These are phyloP conservation scores for Pao palembangensis DNA, from an alignment of 2,113 vertebrate species.

Conservation along the genomic window DNA sequence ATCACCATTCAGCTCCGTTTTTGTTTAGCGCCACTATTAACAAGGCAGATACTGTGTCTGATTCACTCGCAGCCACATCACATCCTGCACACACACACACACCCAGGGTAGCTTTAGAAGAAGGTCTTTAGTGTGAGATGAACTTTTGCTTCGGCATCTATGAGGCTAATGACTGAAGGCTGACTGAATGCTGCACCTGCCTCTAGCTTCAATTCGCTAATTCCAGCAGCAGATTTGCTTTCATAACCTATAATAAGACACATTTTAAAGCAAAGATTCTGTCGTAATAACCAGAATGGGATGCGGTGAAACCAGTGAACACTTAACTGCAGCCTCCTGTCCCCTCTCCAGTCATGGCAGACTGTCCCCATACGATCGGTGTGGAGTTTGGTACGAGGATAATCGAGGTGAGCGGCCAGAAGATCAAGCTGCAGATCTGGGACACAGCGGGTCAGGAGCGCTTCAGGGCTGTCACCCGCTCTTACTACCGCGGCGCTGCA, in stretches of 20 bases:
- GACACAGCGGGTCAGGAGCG: conserved; percentile 98
- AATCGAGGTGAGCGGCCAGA: conserved; percentile 99
- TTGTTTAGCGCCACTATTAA: conserved; percentile 55
- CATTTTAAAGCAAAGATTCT: not conserved
- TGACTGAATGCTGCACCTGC: conserved; percentile 42
- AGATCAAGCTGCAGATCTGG: conserved; percentile 99
- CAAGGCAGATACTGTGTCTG: conserved; percentile 59
- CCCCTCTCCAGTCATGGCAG: conserved; percentile 88
- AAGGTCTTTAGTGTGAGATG: conserved; percentile 4
- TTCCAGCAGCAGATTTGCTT: not conserved
- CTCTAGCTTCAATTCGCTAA: not conserved
- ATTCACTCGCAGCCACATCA: conserved; percentile 35
- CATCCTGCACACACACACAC: conserved; percentile 40
- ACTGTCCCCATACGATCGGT: conserved; percentile 98
- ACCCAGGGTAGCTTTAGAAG: conserved; percentile 8
- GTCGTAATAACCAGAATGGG: too few relatives aligned
- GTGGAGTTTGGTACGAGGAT: conserved; percentile 98
- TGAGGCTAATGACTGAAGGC: conserved; percentile 7
- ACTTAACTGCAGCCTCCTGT: not conserved
- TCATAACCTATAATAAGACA: not conserved
- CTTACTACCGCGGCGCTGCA: conserved; percentile 97
- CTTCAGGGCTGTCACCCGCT: conserved; percentile 96
- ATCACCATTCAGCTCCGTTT: conserved; percentile 51
- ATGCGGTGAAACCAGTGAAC: too few relatives aligned
- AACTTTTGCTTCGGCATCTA: conserved; percentile 8